Evolutionary conservation across 2,113 vertebrate genomes (phyloP).

Genomic region (Picathartes gymnocephalus): DNA sequence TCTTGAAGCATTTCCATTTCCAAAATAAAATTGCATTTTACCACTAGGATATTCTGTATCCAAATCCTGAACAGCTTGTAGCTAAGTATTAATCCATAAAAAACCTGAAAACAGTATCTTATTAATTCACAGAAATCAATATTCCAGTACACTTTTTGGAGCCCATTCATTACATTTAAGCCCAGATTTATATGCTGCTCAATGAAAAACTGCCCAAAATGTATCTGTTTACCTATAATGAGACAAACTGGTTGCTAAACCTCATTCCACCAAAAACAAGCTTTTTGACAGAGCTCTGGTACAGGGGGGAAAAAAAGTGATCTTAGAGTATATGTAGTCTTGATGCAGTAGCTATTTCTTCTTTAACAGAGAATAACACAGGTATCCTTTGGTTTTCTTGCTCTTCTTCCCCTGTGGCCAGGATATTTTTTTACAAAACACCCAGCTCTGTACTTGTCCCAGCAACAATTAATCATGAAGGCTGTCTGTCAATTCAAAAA

Average conservation of each 20-base stretch:
- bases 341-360: background rate
- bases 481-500: background rate
- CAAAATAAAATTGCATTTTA: slow-evolving; percentile 44
- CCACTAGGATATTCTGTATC: slow-evolving; percentile 18
- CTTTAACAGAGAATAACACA: background rate
- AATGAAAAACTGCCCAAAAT: slow-evolving; percentile 1
- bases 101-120: slow-evolving; percentile 52
- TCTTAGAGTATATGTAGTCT: background rate
- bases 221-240: slow-evolving; percentile 3
- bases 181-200: background rate
- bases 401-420: background rate
- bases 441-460: background rate
- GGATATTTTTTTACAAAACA: background rate
- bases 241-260: background rate
- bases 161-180: slow-evolving; percentile 16
- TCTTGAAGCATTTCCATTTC: background rate
- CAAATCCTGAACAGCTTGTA: slow-evolving; percentile 41
- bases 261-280: background rate
- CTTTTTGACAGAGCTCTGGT: background rate
- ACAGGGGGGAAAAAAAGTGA: background rate
- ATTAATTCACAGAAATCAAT: slow-evolving; percentile 55
- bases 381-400: background rate
- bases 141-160: background rate
- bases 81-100: slow-evolving; percentile 64
- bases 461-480: background rate